These are phyloP conservation scores for Panurus biarmicus DNA, from an alignment of 2,113 vertebrate genomes.

Conservation along the genomic window DNA sequence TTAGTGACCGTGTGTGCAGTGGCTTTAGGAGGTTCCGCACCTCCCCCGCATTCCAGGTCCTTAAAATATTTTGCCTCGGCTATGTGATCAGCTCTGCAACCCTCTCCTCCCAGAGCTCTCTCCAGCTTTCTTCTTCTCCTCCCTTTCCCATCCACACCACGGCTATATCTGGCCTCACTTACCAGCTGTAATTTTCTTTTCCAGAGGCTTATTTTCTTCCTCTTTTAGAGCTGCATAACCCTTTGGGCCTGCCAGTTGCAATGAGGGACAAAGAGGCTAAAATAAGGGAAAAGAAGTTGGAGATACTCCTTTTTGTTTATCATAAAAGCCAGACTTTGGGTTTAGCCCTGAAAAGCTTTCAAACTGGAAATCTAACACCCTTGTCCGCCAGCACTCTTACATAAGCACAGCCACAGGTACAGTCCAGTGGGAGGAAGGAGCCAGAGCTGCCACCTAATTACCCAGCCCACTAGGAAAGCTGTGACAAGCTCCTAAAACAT, in stretches of 20 bases:
- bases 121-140: background rate
- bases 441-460: background rate
- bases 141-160: background rate
- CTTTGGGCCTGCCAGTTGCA: background rate
- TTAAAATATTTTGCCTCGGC: background rate
- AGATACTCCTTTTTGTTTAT: background rate
- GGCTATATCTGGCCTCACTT: background rate
- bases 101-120: background rate
- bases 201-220: background rate
- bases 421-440: background rate
- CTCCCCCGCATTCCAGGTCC: background rate
- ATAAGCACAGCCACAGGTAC: background rate
- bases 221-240: background rate
- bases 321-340: background rate
- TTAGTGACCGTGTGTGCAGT: background rate
- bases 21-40: background rate
- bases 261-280: background rate
- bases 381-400: background rate
- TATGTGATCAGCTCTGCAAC: background rate
- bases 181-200: background rate
- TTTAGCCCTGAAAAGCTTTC: background rate
- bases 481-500: constrained; percentile 20
- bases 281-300: background rate
- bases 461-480: background rate
- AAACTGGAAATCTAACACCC: background rate